Conservation (phyloP, 2,888 invertebrate species). For the Tenthredo distinguenda region DNA sequence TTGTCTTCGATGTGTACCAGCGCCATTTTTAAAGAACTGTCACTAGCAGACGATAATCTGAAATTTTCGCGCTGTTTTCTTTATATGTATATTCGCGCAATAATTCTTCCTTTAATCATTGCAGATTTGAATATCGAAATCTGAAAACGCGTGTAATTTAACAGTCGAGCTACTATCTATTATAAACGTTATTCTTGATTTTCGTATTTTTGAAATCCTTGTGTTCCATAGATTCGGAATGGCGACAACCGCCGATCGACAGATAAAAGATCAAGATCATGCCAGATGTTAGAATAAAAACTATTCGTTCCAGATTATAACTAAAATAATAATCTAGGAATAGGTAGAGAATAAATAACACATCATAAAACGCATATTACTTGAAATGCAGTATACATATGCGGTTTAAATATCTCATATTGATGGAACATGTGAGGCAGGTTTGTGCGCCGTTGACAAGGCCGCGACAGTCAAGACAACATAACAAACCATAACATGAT, state of each 20-base stretch:
- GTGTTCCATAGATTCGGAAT: not conserved
- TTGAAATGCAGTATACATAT: not conserved
- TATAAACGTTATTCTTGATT: not conserved
- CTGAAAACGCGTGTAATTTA: not conserved
- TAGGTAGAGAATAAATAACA: not conserved
- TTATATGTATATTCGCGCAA: not conserved
- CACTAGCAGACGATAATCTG: constrained; percentile 7
- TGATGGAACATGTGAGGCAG: not conserved
- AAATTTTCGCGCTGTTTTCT: not conserved
- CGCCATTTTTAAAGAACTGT: constrained; percentile 68
- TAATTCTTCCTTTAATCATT: not conserved
- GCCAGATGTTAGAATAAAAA: not conserved
- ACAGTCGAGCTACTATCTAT: not conserved
- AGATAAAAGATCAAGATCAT: not conserved
- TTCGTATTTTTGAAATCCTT: not conserved
- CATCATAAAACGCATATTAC: not conserved
- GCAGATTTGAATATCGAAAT: not conserved
- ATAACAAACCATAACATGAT: constrained; percentile 17
- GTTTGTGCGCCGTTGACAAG: not conserved
- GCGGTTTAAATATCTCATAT: not conserved
- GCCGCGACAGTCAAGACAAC: constrained; percentile 21
- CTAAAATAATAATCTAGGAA: not conserved
- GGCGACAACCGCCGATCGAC: not conserved
- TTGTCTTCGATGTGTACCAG: constrained; percentile 73
- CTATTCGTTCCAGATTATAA: not conserved